Base-by-base conservation (phyloP, 92 coral and sea anemone genomes). In the Zoanthus gigantus region DNA sequence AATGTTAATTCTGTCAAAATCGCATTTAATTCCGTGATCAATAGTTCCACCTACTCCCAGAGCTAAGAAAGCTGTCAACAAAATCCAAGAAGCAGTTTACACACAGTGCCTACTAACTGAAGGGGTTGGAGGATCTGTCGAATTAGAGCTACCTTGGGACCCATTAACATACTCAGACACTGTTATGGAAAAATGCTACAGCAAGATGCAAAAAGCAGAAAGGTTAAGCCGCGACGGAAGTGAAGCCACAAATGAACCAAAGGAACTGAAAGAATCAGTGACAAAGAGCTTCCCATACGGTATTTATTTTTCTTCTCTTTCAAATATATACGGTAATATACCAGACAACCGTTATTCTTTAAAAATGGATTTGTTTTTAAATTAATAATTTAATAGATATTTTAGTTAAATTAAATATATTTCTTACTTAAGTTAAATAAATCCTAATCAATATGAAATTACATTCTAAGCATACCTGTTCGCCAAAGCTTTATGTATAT, bases 71-170 rank as follows among this genome's bases (percentile, higher is more conserved):
- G 69, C n/a, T 48, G 48, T 46, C 23, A 85, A 85, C 52, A 69
- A 53, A 56, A 90, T 77, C 30, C 54, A 71, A 52, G 81, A 84
- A 68, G 28, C 76, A 28, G 10, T 74, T 53, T 58, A 34, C 46
- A 9, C 92, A 5, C 75, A 86, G 56, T 53, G 50, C 23, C 42
- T 90, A 60, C 15, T 54, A 23, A 76, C 54, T 76, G 97, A 94
- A 77, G 91, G 81, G 66, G 79, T 94, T 52, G 87, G 77, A 42
- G 90, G 94, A 69, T 92, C 83, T 11, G 75, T 97, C 50, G 99
- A 97, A 83, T 53, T 95, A 44, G 91, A 90, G 46, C 69, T 97
- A 37, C 93, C 93, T n/a, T 97, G 99, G 99, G 94, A 97, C 84
- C 98, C 99, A 42, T 79, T 97, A 67, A 91, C 90, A 44, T 44